Base-by-base conservation (phyloP, 2,888 invertebrate genomes). In the Nymphalis polychloros region DNA sequence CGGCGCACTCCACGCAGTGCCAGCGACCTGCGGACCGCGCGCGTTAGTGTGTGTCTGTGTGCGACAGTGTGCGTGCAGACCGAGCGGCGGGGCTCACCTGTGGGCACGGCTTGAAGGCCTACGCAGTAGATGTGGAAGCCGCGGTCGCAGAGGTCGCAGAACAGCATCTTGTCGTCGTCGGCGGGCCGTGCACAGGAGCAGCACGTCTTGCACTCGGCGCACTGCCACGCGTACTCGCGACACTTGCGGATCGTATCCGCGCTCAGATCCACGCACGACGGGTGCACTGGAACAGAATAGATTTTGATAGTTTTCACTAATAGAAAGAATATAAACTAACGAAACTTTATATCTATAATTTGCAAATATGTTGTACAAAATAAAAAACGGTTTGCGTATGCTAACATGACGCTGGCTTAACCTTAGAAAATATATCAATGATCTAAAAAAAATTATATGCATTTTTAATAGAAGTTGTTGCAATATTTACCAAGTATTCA, bases 71-170 rank as follows among this genome's bases (percentile, higher is more conserved):
- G 27, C 8, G 4, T 10, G 2, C 5, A 20, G 3, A 19, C 13
- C 16, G 20, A 31, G 19, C 10, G 7, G 13, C 17, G n/a, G 49
- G 8, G 81, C 86, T 81, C 72, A 94, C 98, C 98, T 73, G 94
- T 95, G 6, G 98, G 98, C 78, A 97, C 96, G 72, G 94, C 93
- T 71, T 94, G 93, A 55, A 98, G 88, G 8, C 97, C 97, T 65
- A 98, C 96, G 89, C 98, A 98, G 91, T 97, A 97, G 74, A 97
- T 96, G 86, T 98, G 98, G 90, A 96, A 98, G 88, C 98, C 98
- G 82, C 98, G 94, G 91, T 98, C 98, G 90, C 98, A 98, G 81
- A 96, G 95, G 87, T 98, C 98, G 88, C 98, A 98, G 90, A 96
- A 98, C 81, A 98, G 94, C 97, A 98, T 97, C 90, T 97, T 97